These are phyloP conservation scores for Myopa testacea DNA, from an alignment of 2,888 invertebrate species.

Conservation along the genomic window DNA sequence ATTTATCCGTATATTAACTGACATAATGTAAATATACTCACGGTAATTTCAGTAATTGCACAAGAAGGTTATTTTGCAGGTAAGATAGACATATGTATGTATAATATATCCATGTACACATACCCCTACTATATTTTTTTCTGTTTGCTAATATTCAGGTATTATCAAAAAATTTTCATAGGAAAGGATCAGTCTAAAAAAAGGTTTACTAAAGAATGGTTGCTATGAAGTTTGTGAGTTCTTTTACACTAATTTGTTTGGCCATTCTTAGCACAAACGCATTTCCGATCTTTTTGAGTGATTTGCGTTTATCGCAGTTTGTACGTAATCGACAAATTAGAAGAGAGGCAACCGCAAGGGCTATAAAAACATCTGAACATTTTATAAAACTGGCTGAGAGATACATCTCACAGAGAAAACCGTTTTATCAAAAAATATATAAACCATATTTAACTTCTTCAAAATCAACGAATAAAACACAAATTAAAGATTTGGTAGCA, in stretches of 20 bases:
- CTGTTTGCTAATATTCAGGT: too few relatives aligned
- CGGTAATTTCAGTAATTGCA: too few relatives aligned
- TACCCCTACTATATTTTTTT: too few relatives aligned
- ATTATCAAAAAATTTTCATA: too few relatives aligned
- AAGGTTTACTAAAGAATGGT: background rate
- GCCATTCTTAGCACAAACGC: background rate
- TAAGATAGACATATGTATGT: too few relatives aligned
- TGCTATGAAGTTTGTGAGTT: background rate
- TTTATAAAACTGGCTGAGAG: slow-evolving; percentile 51
- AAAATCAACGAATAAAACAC: background rate
- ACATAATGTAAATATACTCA: too few relatives aligned
- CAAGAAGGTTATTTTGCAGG: too few relatives aligned
- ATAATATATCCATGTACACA: too few relatives aligned
- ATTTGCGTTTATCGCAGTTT: background rate
- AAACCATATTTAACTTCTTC: slow-evolving; percentile 49
- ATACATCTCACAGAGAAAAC: slow-evolving; percentile 48
- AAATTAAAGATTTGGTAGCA: background rate
- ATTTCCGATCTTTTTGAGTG: background rate
- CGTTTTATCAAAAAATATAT: slow-evolving; percentile 50
- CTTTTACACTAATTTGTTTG: background rate
- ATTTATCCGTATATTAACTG: too few relatives aligned
- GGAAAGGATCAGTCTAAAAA: background rate
- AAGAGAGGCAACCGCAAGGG: background rate
- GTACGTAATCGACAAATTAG: background rate
- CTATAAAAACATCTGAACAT: slow-evolving; percentile 44